Evolutionary conservation across 2,797 vertebrate genomes (phyloP).

Genomic region (Stomatorhinus walkeri): DNA sequence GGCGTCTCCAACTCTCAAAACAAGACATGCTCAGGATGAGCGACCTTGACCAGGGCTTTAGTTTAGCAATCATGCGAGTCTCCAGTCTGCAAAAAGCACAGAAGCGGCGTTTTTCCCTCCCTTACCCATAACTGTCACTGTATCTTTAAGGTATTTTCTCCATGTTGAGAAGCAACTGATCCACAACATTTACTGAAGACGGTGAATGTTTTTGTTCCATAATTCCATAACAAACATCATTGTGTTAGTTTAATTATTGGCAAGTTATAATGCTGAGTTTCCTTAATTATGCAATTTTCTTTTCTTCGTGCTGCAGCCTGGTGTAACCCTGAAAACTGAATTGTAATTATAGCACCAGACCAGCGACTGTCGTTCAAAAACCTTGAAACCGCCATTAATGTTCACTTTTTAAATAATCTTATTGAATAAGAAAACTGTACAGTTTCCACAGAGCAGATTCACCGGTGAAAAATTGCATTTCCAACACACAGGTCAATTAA

Average conservation of each 20-base stretch:
- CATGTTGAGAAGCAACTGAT: background rate
- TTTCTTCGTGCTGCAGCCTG: background rate
- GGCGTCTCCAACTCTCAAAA: constrained; percentile 64
- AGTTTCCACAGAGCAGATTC: background rate
- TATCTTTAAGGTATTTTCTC: background rate
- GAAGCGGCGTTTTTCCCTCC: background rate
- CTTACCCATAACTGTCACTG: background rate
- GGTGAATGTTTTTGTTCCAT: background rate
- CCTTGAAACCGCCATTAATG: background rate
- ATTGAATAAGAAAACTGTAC: background rate
- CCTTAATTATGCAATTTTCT: background rate
- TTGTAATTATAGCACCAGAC: background rate
- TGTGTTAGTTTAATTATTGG: background rate
- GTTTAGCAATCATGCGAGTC: constrained; percentile 30
- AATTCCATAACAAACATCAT: background rate
- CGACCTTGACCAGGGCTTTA: constrained; percentile 57
- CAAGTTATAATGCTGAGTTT: background rate
- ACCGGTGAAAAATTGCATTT: background rate
- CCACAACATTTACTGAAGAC: background rate
- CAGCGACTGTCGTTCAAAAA: background rate
- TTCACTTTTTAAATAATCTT: background rate
- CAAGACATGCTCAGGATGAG: constrained; percentile 55
- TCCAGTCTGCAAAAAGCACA: background rate
- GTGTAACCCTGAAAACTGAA: background rate
- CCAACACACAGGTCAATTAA: constrained; percentile 5